Conservation (phyloP, 2,797 vertebrate species). For the Adelosebastes latens region DNA sequence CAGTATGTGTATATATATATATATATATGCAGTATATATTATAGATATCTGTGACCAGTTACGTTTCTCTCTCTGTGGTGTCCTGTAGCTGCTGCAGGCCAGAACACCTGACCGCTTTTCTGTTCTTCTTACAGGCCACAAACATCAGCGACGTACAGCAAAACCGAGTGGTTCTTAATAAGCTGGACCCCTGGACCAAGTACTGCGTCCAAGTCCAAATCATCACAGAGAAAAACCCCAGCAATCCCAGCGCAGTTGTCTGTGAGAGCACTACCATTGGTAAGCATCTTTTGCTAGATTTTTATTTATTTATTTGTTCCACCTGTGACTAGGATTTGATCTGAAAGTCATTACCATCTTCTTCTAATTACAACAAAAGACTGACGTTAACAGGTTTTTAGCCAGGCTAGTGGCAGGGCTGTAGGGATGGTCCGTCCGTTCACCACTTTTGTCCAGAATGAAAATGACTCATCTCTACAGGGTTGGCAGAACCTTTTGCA, state of each 20-base stretch:
- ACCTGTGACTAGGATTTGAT: background rate
- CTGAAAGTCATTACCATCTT: too few species aligned
- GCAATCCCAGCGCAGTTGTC: conserved; percentile 36
- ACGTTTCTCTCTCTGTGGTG: background rate
- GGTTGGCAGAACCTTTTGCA: background rate
- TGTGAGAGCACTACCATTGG: conserved; percentile 62
- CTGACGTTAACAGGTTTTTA: background rate
- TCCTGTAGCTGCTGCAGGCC: background rate
- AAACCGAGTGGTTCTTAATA: conserved; percentile 42
- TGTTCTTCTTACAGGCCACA: conserved; percentile 32
- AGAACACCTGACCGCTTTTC: background rate
- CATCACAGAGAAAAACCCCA: background rate
- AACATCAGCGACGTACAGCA: background rate
- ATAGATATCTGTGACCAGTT: background rate
- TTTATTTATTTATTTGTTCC: background rate
- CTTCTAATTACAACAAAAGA: background rate
- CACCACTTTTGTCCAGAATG: background rate
- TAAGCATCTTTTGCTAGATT: conserved; percentile 7
- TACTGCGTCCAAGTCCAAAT: conserved; percentile 77
- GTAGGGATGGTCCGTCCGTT: background rate
- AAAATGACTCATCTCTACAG: background rate
- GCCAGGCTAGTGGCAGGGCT: background rate
- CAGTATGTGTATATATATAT: too few species aligned
- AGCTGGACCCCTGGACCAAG: conserved; percentile 49
- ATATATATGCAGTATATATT: too few species aligned